Evolutionary conservation across 2,888 invertebrate genomes (phyloP).

Genomic region (Oxystoma pomonae): DNA sequence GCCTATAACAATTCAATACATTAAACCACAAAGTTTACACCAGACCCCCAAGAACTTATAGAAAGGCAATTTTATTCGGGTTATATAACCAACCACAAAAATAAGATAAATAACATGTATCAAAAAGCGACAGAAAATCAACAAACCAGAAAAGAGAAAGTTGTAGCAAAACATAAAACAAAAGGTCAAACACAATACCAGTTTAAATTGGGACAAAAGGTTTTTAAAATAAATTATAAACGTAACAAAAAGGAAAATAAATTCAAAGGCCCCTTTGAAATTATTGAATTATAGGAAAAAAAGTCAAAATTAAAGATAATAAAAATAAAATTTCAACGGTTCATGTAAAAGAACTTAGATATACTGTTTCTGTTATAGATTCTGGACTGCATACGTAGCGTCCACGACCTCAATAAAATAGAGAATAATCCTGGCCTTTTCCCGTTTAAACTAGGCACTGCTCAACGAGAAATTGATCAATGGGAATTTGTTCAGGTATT

Average conservation of each 20-base stretch:
- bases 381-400: neutral
- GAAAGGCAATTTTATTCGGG: neutral
- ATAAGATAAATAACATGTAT: neutral
- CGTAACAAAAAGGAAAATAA: conserved; percentile 1
- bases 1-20: conserved; percentile 6
- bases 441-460: neutral
- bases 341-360: neutral
- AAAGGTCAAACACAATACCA: neutral
- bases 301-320: conserved; percentile 2
- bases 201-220: conserved; percentile 3
- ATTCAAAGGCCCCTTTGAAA: neutral
- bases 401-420: neutral
- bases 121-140: neutral
- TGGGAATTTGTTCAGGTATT: conserved; percentile 2
- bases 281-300: neutral
- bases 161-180: neutral
- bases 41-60: conserved; percentile 4
- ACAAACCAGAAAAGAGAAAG: neutral
- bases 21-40: neutral
- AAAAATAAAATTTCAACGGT: neutral
- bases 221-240: neutral
- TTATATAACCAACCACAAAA: conserved; percentile 1
- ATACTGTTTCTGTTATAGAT: neutral
- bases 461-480: neutral
- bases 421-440: neutral